A percentile compares a stretch with the other conserved stretches of the same genome.
Evolutionary conservation across 2,888 invertebrate genomes (phyloP).

Genomic region (Drosophila kuntzei): DNA sequence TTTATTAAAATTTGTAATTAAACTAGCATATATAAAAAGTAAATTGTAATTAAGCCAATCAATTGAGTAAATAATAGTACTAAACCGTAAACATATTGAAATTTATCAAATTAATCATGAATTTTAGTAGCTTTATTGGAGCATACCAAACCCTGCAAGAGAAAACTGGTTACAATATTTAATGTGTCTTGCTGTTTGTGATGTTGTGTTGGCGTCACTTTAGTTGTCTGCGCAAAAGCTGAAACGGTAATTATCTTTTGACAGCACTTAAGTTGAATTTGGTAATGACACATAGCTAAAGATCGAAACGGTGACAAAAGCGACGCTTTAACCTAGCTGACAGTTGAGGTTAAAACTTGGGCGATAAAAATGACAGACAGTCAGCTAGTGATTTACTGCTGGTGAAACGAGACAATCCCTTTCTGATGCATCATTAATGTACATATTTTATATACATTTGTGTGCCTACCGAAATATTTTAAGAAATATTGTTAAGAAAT

Average conservation of each 20-base stretch:
- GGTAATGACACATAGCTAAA: conserved; percentile 68
- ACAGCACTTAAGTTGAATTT: conserved; percentile 77
- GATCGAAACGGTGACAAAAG: conserved; percentile 64
- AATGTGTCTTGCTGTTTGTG: conserved; percentile 12
- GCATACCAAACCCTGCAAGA: conserved; percentile 20
- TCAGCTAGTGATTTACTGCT: conserved; percentile 31
- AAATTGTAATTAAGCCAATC: not conserved
- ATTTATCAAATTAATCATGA: conserved; percentile 48
- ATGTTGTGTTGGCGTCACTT: conserved; percentile 53
- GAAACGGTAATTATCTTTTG: conserved; percentile 79
- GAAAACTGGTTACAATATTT: conserved; percentile 54
- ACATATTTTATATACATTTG: not conserved
- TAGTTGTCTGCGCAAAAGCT: conserved; percentile 50
- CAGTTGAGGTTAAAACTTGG: conserved; percentile 81
- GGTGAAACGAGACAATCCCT: conserved; percentile 4
- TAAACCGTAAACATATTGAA: conserved; percentile 14
- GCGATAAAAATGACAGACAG: conserved; percentile 77
- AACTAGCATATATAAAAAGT: not conserved
- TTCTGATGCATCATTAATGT: not conserved
- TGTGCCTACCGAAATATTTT: no score
- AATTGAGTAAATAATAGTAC: not conserved
- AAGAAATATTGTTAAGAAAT: no score
- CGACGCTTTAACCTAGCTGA: conserved; percentile 69
- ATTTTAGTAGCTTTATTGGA: conserved; percentile 48
- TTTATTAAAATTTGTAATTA: not conserved